Percentiles rank a stretch among this genome's conserved stretches.
These are phyloP conservation scores for Stomorhina lunata DNA, from an alignment of 2,888 invertebrate species.

Conservation along the genomic window DNA sequence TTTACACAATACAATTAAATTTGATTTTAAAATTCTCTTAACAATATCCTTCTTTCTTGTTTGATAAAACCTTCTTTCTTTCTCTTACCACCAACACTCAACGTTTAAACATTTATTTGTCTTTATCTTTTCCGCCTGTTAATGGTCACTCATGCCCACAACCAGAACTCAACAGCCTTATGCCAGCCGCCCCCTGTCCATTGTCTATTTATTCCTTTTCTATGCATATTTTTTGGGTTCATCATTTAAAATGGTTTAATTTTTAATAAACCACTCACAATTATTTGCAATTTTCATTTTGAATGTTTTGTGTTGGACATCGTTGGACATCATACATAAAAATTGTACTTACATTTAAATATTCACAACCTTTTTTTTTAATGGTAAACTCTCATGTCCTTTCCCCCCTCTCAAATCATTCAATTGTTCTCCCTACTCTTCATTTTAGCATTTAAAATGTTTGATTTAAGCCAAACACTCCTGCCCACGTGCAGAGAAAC, in stretches of 20 bases:
- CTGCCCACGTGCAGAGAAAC: background rate
- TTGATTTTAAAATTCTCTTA: no score
- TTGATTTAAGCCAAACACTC: conserved; percentile 30
- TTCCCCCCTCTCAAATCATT: background rate
- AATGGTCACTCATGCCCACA: background rate
- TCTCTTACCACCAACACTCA: background rate
- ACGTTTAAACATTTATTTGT: no score
- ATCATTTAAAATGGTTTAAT: conserved; percentile 61
- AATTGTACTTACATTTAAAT: conserved; percentile 34
- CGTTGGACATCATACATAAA: conserved; percentile 10
- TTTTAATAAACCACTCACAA: conserved; percentile 65
- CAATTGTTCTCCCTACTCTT: background rate
- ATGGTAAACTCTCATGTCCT: conserved; percentile 1
- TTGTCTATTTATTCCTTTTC: conserved; percentile 10
- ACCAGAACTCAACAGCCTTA: no score
- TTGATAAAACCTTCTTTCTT: background rate
- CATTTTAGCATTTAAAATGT: conserved; percentile 30
- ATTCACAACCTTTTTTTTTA: conserved; percentile 51
- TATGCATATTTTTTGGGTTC: conserved; percentile 41
- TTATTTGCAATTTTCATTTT: conserved; percentile 64
- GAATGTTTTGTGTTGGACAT: conserved; percentile 53
- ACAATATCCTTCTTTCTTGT: no score
- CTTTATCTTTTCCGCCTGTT: conserved; percentile 14
- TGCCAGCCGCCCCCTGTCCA: background rate
- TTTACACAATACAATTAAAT: no score